Evolutionary conservation across 2,113 vertebrate species (phyloP).

Genomic region (Murina feae): DNA sequence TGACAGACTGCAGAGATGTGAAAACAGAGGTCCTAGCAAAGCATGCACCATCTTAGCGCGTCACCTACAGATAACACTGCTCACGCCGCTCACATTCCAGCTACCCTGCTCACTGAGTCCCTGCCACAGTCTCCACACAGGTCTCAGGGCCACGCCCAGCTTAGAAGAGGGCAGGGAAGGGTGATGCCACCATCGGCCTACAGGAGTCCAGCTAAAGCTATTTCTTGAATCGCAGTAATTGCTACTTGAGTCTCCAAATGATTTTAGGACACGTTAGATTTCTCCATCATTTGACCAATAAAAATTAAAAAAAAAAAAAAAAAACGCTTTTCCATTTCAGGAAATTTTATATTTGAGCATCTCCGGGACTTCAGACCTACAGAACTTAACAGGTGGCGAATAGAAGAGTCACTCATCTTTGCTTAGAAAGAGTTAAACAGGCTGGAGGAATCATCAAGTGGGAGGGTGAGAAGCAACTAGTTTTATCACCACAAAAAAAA

Average conservation of each 20-base stretch:
- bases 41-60: rapidly evolving
- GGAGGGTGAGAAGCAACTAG: background rate
- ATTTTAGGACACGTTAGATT: background rate
- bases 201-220: background rate
- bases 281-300: background rate
- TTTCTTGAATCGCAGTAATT: background rate
- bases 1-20: background rate
- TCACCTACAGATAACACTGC: background rate
- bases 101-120: too few relatives aligned
- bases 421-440: background rate
- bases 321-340: background rate
- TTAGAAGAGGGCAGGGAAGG: background rate
- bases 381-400: background rate
- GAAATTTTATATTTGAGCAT: background rate
- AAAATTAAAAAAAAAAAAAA: background rate
- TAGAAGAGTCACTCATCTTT: background rate
- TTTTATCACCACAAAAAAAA: background rate
- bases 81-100: background rate
- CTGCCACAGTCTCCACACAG: too few relatives aligned
- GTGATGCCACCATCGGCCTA: background rate
- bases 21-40: background rate
- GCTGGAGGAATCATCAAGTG: background rate
- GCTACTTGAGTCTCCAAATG: background rate
- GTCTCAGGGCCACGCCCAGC: background rate
- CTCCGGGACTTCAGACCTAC: background rate